phyloP scores from a whole-genome alignment of 2,113 vertebrate genomes.

The Crotophaga sulcirostris region DNA sequence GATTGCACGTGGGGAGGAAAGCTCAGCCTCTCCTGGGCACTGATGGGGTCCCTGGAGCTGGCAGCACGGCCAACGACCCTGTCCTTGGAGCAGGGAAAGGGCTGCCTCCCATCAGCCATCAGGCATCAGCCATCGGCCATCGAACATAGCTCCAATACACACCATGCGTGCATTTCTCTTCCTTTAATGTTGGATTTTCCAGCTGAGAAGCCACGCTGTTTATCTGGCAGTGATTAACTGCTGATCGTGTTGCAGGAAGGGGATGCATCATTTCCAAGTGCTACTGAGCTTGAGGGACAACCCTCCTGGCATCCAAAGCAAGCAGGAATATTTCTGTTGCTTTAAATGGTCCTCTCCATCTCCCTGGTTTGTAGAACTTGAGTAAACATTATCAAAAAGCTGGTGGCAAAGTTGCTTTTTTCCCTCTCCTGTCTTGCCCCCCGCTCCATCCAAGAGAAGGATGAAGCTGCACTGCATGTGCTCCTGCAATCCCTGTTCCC shows the following conservation, averaged over 20 bases:
- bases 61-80: not conserved
- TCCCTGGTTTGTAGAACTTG: not conserved
- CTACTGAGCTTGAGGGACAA: not conserved
- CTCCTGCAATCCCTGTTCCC: not conserved
- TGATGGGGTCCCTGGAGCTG: not conserved
- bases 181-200: not conserved
- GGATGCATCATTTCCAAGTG: not conserved
- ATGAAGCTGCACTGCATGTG: rapidly evolving
- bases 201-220: not conserved
- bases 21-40: not conserved
- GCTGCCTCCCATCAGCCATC: not conserved
- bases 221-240: not conserved
- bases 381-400: not conserved
- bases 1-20: not conserved
- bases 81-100: rapidly evolving
- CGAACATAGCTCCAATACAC: not conserved
- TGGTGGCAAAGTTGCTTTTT: not conserved
- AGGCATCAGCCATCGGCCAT: not conserved
- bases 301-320: not conserved
- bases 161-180: not conserved
- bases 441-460: not conserved
- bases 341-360: not conserved
- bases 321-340: not conserved
- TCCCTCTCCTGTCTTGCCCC: not conserved
- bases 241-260: not conserved